Percentiles rank a stretch among this genome's conserved stretches.
phyloP scores from a whole-genome alignment of 2,113 vertebrate species.

The Odontophorus gujanensis region DNA sequence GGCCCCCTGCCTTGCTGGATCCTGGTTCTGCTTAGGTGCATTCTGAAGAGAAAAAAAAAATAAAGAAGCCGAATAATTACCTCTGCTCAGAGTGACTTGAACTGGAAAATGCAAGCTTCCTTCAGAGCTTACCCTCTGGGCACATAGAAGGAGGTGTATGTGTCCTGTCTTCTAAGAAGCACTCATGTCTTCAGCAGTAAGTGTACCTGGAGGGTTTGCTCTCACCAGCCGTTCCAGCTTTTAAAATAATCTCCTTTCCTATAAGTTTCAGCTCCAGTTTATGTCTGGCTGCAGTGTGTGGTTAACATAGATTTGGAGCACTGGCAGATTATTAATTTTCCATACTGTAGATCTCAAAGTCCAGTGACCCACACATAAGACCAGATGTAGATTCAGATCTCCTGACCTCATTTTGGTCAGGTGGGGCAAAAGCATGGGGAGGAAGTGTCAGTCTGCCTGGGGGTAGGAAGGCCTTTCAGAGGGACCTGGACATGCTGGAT shows the following conservation, averaged over 20 bases:
- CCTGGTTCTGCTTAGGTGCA: neutral
- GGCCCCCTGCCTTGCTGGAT: neutral
- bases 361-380: neutral
- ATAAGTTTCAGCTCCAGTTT: neutral
- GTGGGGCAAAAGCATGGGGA: neutral
- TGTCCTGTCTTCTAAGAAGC: neutral
- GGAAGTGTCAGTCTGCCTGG: no score
- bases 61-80: neutral
- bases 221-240: neutral
- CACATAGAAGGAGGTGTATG: neutral
- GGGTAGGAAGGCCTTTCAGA: no score
- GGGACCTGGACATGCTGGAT: no score
- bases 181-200: neutral
- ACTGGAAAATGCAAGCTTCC: neutral
- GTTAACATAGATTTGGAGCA: neutral
- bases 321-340: neutral
- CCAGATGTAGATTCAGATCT: neutral
- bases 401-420: neutral
- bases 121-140: neutral
- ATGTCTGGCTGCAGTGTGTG: fast-evolving
- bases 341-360: neutral
- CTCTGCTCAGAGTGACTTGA: neutral
- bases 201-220: neutral
- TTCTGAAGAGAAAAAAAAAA: neutral
- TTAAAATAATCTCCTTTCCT: neutral